phyloP scores from a whole-genome alignment of 2,797 vertebrate genomes.

The Babyrousa celebensis region DNA sequence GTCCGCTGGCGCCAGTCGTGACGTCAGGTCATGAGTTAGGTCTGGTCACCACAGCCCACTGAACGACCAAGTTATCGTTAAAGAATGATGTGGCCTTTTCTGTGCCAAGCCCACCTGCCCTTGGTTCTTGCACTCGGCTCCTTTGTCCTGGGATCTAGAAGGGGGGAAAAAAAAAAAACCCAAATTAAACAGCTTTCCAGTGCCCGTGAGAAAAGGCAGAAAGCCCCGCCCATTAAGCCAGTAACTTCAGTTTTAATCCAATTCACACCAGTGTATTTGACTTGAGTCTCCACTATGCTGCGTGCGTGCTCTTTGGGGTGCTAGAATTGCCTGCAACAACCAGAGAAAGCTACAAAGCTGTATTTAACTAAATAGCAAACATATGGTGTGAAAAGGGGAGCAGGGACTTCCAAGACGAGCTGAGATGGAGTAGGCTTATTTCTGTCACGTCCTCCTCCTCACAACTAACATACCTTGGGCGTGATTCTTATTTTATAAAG shows the following conservation, averaged over 20 bases:
- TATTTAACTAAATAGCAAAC: conserved; percentile 18
- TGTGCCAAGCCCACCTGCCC: neutral
- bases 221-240: neutral
- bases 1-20: neutral
- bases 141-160: neutral
- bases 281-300: neutral
- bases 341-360: neutral
- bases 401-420: neutral
- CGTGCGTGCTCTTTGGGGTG: neutral
- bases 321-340: neutral
- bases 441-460: neutral
- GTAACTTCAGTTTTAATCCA: neutral
- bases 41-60: neutral
- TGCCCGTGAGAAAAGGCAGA: neutral
- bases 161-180: neutral
- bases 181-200: neutral
- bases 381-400: neutral
- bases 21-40: neutral
- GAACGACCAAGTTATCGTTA: neutral
- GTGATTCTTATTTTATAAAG: conserved; percentile 49
- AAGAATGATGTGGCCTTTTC: neutral
- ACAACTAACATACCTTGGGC: neutral
- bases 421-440: neutral
- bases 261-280: neutral
- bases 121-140: no score